phyloP scores from a whole-genome alignment of 1,140 invertebrate genomes.

The Meloidogyne exigua region DNA sequence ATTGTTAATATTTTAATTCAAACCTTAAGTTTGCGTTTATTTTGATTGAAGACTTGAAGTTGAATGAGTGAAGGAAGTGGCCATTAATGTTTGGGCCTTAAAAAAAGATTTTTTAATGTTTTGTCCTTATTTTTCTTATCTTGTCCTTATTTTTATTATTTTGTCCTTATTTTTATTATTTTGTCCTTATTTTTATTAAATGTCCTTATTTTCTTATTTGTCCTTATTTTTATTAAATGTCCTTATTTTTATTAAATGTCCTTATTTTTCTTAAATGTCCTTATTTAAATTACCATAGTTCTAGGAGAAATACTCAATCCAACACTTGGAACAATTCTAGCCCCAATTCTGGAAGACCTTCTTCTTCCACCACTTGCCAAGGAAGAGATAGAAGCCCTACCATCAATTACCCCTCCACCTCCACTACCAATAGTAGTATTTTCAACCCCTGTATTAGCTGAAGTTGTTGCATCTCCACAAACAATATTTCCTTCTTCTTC shows the following conservation, averaged over 20 bases:
- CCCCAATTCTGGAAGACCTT: not conserved
- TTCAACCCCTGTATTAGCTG: not conserved
- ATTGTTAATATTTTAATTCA: too few relatives aligned
- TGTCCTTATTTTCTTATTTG: too few relatives aligned
- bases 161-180: not conserved
- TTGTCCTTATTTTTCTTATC: not conserved
- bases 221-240: not conserved
- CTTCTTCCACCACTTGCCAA: not conserved
- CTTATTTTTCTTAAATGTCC: not conserved
- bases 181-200: too few relatives aligned
- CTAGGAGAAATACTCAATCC: conserved; percentile 23
- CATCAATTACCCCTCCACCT: conserved; percentile 6
- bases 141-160: conserved; percentile 9
- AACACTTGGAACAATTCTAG: conserved; percentile 13
- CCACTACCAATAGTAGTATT: not conserved
- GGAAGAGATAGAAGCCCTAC: not conserved
- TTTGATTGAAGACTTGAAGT: conserved; percentile 54
- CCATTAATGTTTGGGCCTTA: conserved; percentile 46
- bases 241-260: too few relatives aligned
- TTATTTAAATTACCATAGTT: conserved; percentile 13
- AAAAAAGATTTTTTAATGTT: conserved; percentile 15
- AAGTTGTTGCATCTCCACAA: not conserved
- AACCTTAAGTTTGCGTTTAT: conserved; percentile 8
- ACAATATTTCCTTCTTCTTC: not conserved
- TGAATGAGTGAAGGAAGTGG: conserved; percentile 50